phyloP scores from a whole-genome alignment of 1,140 invertebrate species.

The Musca domestica region DNA sequence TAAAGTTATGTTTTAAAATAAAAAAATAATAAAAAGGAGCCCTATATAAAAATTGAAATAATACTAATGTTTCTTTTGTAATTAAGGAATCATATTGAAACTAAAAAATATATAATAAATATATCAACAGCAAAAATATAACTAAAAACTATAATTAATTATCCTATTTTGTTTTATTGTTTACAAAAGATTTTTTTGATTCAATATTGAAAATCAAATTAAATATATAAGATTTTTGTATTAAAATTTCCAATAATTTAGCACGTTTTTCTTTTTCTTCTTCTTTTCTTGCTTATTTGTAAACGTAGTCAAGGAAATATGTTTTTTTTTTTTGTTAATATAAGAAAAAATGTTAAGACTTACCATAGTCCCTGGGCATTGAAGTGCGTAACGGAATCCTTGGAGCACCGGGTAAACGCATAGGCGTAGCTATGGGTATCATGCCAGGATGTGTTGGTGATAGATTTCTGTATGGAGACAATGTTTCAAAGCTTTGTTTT shows the following conservation, averaged over 20 bases:
- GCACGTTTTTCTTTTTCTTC: too few relatives aligned
- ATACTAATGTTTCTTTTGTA: not conserved
- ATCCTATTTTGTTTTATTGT: not conserved
- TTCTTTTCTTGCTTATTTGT: too few relatives aligned
- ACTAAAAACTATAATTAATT: not conserved
- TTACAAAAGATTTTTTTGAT: not conserved
- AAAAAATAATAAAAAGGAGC: not conserved
- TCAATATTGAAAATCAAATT: too few relatives aligned
- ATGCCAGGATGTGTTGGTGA: conserved; percentile 54
- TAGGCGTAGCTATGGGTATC: conserved; percentile 51
- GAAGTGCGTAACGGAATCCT: conserved; percentile 68
- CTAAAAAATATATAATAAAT: not conserved
- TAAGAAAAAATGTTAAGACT: conserved; percentile 56
- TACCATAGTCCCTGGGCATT: conserved; percentile 84
- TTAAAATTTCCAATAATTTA: too few relatives aligned
- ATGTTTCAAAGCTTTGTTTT: conserved; percentile 50
- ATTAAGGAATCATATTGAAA: not conserved
- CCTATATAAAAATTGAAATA: not conserved
- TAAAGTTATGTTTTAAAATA: not conserved
- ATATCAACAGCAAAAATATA: not conserved
- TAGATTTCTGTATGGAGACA: conserved; percentile 53
- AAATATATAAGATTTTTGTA: too few relatives aligned
- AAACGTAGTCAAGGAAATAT: too few relatives aligned
- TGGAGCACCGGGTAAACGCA: conserved; percentile 60
- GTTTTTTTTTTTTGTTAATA: not conserved